A percentile compares a stretch with the other conserved stretches of the same genome.
Conservation (phyloP, 2,797 vertebrate genomes). For the Enteromius argenteus region DNA sequence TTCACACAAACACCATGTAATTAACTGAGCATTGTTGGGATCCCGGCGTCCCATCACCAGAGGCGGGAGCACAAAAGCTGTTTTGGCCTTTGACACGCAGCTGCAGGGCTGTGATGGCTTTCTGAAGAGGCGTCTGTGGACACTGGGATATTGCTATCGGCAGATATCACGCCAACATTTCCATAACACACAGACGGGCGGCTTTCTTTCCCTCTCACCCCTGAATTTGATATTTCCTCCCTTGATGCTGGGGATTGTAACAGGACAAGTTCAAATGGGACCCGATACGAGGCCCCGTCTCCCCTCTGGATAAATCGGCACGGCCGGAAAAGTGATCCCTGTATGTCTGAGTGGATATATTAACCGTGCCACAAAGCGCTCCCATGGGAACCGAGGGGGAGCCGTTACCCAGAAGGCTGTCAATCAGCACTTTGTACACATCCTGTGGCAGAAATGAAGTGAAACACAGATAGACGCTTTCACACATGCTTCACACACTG, state of each 20-base stretch:
- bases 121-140: slow-evolving; percentile 22
- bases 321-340: slow-evolving; percentile 32
- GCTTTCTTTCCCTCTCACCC: slow-evolving; percentile 47
- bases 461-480: slow-evolving; percentile 5
- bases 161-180: slow-evolving; percentile 70
- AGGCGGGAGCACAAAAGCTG: slow-evolving; percentile 29
- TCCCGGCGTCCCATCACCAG: slow-evolving; percentile 71
- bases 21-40: slow-evolving; percentile 72
- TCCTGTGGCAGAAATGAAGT: slow-evolving; percentile 38
- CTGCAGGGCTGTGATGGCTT: slow-evolving; percentile 55
- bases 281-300: neutral
- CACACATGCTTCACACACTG: neutral
- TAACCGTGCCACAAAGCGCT: slow-evolving; percentile 15
- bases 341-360: slow-evolving; percentile 37
- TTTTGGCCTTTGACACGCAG: slow-evolving; percentile 50
- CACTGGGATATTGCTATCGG: slow-evolving; percentile 69
- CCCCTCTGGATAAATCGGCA: slow-evolving; percentile 58
- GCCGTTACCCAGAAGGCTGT: slow-evolving; percentile 43
- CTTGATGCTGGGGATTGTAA: slow-evolving; percentile 67
- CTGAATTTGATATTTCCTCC: slow-evolving; percentile 63
- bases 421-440: slow-evolving; percentile 37
- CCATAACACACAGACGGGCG: slow-evolving; percentile 68
- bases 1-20: slow-evolving; percentile 61
- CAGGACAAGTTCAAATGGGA: slow-evolving; percentile 51
- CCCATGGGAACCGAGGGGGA: slow-evolving; percentile 35